These are phyloP conservation scores for Melieria omissa DNA, from an alignment of 2,888 invertebrate genomes.

Conservation along the genomic window DNA sequence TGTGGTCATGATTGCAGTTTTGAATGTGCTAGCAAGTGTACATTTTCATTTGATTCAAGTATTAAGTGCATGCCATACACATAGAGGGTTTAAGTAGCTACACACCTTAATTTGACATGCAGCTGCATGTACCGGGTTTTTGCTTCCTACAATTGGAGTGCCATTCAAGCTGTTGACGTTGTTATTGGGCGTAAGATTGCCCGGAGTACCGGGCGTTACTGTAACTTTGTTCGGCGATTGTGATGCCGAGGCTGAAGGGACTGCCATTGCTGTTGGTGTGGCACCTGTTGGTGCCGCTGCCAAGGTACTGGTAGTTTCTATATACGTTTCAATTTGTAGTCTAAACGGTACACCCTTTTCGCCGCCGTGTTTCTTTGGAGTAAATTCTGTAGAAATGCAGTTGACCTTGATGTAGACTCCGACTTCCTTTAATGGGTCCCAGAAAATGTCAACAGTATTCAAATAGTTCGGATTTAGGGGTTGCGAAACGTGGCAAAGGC, in stretches of 20 bases:
- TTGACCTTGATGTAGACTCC: slow-evolving; percentile 96
- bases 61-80: not conserved
- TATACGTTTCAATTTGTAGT: slow-evolving; percentile 90
- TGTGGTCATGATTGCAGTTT: not conserved
- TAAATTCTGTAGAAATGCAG: slow-evolving; percentile 98
- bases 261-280: slow-evolving; percentile 40
- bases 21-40: not conserved
- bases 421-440: slow-evolving; percentile 97
- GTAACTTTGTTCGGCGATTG: slow-evolving; percentile 9
- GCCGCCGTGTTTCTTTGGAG: slow-evolving; percentile 97
- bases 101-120: slow-evolving; percentile 96
- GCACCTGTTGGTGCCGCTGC: slow-evolving; percentile 42
- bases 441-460: slow-evolving; percentile 88
- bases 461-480: slow-evolving; percentile 73
- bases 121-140: slow-evolving; percentile 84
- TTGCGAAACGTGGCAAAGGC: slow-evolving; percentile 85
- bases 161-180: slow-evolving; percentile 24
- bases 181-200: slow-evolving; percentile 48
- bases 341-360: slow-evolving; percentile 98
- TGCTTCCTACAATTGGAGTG: slow-evolving; percentile 56
- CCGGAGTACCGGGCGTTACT: slow-evolving; percentile 45
- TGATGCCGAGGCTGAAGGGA: slow-evolving; percentile 34
- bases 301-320: slow-evolving; percentile 57
- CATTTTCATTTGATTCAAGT: not conserved
- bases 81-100: slow-evolving; percentile 25